Evolutionary conservation across 2,888 invertebrate species (phyloP), one percentile per base, ranked within the genome.

Genomic region (Cephus sareptanus): DNA sequence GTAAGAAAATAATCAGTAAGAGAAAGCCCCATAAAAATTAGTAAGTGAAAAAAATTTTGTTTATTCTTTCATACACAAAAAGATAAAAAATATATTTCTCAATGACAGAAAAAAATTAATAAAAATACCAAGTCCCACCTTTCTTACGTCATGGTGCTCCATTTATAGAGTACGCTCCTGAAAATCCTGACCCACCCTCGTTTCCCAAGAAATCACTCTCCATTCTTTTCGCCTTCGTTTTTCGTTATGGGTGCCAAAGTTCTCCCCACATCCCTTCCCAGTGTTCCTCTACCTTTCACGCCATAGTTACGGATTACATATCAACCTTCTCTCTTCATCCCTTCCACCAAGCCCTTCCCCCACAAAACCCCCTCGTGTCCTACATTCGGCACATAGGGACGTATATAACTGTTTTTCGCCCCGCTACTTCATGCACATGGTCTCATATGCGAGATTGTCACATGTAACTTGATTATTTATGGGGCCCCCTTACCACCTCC

Each of bases 201-300:
- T 71, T 71, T 71, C 71, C 71, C 31, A 56, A 56, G 56, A 56
- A 56, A 90, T 90, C 90, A 91, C 92, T 91, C 91, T 91, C 92
- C 91, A 91, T 91, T 91, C 91, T 91, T 90, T 91, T 90, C 91
- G 33, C 31, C 31, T 71, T 30, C 71, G 71, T 71, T 71, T 71
- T 71, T 71, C 31, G 31, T 71, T 71, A 71, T 71, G 71, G 71
- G 31, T 33, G 71, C 71, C 71, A 70, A 11, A 30, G 15, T 71
- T 31, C 71, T 15, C 71, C 31, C 71, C 31, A 33, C 12, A 23
- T 33, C 13, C 31, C 15, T 71, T 71, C 71, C 9, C 33, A 4
- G 31, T 56, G 23, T 23, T 31, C 12, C 71, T 31, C 71, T 31
- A 33, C 71, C 33, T 33, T 31, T 33, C 31, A 71, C 71, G 31